Percentiles rank a stretch among this genome's conserved stretches.
These are phyloP conservation scores for Zosterops hypoxanthus DNA, from an alignment of 2,113 vertebrate species.

Conservation along the genomic window DNA sequence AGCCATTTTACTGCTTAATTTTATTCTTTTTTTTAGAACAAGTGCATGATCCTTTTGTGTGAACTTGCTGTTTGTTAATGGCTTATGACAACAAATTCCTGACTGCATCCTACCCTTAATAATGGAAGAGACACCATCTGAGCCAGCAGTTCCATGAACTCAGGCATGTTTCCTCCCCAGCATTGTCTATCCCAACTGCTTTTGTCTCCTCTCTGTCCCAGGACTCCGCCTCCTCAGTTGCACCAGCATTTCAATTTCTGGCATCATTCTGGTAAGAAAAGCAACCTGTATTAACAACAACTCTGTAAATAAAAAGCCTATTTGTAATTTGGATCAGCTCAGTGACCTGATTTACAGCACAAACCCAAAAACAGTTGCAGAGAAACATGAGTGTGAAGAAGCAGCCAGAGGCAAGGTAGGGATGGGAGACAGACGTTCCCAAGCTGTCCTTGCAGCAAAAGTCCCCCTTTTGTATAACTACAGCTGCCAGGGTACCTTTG, in stretches of 20 bases:
- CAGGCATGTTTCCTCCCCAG: accelerated
- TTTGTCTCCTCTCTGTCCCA: not conserved
- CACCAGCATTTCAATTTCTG: not conserved
- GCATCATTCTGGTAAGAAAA: not conserved
- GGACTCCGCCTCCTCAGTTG: not conserved
- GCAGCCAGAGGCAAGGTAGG: not conserved
- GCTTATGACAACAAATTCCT: not conserved
- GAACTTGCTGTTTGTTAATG: not conserved
- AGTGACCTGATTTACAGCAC: not conserved
- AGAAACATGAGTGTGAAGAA: not conserved
- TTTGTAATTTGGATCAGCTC: not conserved
- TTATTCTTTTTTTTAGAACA: not conserved
- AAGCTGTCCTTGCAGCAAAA: not conserved
- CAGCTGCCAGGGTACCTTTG: not conserved
- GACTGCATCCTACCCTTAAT: not conserved
- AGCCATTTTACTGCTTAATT: not conserved
- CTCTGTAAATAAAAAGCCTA: not conserved
- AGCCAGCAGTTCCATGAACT: not conserved
- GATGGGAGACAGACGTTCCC: not conserved
- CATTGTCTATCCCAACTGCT: accelerated
- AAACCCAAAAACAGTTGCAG: not conserved
- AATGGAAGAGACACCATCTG: not conserved
- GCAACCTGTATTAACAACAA: not conserved
- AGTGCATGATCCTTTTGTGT: not conserved
- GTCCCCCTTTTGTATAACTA: not conserved